Evolutionary conservation across 2,797 vertebrate species (phyloP).

Genomic region (Anabas testudineus): DNA sequence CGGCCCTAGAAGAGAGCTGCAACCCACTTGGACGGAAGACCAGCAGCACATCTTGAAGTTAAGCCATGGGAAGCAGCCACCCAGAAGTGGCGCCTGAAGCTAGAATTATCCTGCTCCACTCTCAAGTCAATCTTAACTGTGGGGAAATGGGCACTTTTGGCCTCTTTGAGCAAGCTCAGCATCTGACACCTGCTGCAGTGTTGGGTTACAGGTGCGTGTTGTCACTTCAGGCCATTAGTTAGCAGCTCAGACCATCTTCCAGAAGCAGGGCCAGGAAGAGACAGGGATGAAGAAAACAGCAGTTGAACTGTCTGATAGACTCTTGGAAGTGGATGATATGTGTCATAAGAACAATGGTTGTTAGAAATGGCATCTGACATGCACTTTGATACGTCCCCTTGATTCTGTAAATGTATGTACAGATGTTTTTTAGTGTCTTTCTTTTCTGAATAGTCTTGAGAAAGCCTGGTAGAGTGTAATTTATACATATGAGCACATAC

Average conservation of each 20-base stretch:
- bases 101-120: constrained; percentile 71
- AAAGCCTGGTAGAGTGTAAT: no score
- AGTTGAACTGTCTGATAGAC: constrained; percentile 48
- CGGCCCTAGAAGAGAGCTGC: constrained; percentile 50
- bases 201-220: constrained; percentile 72
- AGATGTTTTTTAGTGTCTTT: not conserved
- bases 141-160: constrained; percentile 72
- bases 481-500: not conserved
- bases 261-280: constrained; percentile 24
- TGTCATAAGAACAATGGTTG: constrained; percentile 18
- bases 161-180: constrained; percentile 63
- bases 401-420: not conserved
- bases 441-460: not conserved
- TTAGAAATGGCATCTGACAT: constrained; percentile 36
- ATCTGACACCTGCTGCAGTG: constrained; percentile 66
- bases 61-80: constrained; percentile 71
- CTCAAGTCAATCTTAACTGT: constrained; percentile 69
- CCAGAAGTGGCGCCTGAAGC: constrained; percentile 70
- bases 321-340: constrained; percentile 19
- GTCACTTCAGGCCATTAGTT: constrained; percentile 66
- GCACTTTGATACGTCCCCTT: not conserved
- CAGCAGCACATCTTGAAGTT: constrained; percentile 64
- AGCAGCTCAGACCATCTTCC: constrained; percentile 58
- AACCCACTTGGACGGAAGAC: constrained; percentile 61
- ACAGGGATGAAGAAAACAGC: constrained; percentile 33